Base-by-base conservation (phyloP, 1,140 invertebrate genomes). In the Wiebesia pumilae region DNA sequence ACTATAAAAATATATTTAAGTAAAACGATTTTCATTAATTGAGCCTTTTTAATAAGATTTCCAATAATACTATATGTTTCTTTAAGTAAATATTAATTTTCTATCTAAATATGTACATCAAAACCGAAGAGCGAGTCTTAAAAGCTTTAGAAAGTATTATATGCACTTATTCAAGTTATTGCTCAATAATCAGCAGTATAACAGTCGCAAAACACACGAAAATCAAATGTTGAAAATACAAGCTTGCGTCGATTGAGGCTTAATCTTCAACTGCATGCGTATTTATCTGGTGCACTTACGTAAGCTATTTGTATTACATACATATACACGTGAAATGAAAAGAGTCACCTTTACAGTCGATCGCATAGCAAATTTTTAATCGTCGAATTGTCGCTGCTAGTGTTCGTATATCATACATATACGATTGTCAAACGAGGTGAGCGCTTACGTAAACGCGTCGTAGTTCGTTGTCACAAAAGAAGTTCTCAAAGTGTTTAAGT, bases 291-390 rank as follows among this genome's bases (percentile, higher is more conserved):
- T 40, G 47, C 33, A 47, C 90, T 94, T 93, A 93, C 88, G 90
- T 94, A 94, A 94, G 92, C 86, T 93, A 93, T 93, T 93, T 93
- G 92, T 93, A 91, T 89, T 90, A 90, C 88, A 90, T 88, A 75
- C 40, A 51, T 33, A 30, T 35, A 73, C 43, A 24, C 38, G 30
- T 51, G 81, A 14, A 14, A 16, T 3, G 54, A 85, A 47, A 92
- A 92, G 92, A 94, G 93, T 93, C 93, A 93, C 92, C 92, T 93
- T 93, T 81, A 35, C 75, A 35, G 90, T 89, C 90, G 91, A 93
- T 93, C 92, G 91, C 92, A 93, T 93, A 93, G 93, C 91, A 93
- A 93, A 93, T 93, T 93, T 92, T 93, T 93, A 92, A 93, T 93
- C 92, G 91, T 92, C 92, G 91, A 93, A 93, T 93, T 91, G 91